Evolutionary conservation across 2,113 vertebrate genomes (phyloP).

Genomic region (Tenrec ecaudatus): DNA sequence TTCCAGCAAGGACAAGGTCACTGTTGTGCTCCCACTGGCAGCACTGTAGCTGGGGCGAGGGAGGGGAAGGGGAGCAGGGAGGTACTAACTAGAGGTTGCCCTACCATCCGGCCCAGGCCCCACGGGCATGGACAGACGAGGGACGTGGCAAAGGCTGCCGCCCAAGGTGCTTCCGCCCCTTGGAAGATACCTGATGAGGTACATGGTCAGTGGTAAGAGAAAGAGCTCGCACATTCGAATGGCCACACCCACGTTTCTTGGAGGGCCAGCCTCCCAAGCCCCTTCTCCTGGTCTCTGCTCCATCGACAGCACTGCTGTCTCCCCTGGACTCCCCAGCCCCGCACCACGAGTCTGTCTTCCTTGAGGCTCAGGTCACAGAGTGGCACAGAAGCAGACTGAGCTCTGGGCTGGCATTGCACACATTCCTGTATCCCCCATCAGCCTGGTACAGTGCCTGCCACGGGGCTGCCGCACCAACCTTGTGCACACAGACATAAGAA

Average conservation of each 20-base stretch:
- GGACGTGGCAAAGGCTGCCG: background rate
- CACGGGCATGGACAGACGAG: no score
- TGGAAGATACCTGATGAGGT: background rate
- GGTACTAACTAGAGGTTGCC: background rate
- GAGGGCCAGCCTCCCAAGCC: background rate
- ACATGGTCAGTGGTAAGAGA: background rate
- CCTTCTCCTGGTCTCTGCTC: background rate
- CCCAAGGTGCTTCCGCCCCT: no score
- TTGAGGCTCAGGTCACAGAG: background rate
- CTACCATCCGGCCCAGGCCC: no score
- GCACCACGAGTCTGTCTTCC: background rate
- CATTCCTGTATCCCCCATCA: background rate
- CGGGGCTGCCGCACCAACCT: background rate
- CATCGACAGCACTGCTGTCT: background rate
- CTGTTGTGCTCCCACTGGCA: background rate
- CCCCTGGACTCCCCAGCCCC: background rate
- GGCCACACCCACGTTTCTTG: background rate
- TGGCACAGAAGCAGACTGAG: background rate
- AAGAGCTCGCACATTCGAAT: background rate
- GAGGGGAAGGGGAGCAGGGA: background rate
- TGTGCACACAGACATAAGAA: fast-evolving
- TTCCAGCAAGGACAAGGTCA: background rate
- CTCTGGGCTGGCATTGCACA: background rate
- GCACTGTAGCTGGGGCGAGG: background rate
- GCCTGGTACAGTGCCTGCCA: background rate